Conservation (phyloP, 1,140 invertebrate species). For the Zaprionus taronus region DNA sequence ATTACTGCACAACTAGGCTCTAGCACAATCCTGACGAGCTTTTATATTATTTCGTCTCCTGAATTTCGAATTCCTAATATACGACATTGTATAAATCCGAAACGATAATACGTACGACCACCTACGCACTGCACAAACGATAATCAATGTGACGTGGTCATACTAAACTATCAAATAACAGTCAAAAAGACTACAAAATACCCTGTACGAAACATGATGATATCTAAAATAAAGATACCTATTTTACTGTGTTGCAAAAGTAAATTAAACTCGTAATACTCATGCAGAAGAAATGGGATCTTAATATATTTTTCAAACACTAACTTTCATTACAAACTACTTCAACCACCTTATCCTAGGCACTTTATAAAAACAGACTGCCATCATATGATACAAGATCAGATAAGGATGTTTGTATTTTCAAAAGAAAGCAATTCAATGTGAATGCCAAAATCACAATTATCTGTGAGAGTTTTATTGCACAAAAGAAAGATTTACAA, state of each 20-base stretch:
- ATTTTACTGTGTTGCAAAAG: background rate
- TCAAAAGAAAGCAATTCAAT: background rate
- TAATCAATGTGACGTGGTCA: background rate
- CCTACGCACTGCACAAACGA: background rate
- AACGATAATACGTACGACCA: background rate
- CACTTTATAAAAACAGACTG: background rate
- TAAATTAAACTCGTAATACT: too few species aligned
- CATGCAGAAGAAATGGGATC: too few species aligned
- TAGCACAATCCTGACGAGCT: background rate
- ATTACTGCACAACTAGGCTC: slow-evolving; percentile 23
- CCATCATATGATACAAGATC: background rate
- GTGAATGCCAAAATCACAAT: background rate
- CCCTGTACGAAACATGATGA: background rate
- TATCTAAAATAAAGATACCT: background rate
- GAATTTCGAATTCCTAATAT: background rate
- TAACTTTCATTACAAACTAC: background rate
- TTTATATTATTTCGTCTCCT: slow-evolving; percentile 14
- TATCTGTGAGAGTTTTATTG: slow-evolving; percentile 4
- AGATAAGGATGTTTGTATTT: background rate
- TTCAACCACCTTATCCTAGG: background rate
- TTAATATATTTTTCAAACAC: background rate
- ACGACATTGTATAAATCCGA: background rate
- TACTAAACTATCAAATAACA: too few species aligned
- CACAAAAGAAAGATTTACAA: background rate
- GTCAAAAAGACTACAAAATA: background rate